Conservation (phyloP, 2,113 vertebrate genomes). For the Cynocephalus volans region DNA sequence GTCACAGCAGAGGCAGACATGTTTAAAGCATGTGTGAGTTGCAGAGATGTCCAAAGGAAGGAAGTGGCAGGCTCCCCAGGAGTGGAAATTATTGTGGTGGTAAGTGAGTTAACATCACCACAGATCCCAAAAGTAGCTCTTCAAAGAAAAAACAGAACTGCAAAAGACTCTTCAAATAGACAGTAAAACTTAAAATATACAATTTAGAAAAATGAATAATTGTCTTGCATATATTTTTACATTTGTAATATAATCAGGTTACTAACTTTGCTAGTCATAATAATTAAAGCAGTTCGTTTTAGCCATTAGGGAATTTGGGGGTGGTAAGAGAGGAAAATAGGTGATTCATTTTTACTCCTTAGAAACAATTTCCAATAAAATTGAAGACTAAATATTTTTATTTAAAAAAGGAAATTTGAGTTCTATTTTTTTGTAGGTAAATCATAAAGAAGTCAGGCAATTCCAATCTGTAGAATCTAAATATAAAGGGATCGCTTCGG, state of each 20-base stretch:
- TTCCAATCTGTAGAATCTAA: background rate
- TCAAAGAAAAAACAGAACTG: background rate
- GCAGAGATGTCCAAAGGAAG: background rate
- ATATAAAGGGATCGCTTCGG: background rate
- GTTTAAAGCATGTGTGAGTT: background rate
- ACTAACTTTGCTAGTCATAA: background rate
- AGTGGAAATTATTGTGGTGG: background rate
- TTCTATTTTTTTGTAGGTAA: background rate
- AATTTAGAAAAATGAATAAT: background rate
- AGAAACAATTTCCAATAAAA: background rate
- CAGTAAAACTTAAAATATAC: background rate
- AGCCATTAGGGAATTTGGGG: background rate
- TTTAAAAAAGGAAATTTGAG: background rate
- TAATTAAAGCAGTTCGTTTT: background rate
- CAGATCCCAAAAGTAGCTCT: background rate
- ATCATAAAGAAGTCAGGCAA: background rate
- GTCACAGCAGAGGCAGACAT: background rate
- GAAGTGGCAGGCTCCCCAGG: background rate
- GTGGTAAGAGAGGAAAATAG: background rate
- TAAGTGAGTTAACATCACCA: background rate
- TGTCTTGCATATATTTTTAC: background rate
- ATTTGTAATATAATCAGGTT: background rate
- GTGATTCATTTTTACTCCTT: background rate
- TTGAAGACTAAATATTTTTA: background rate
- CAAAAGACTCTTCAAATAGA: background rate